Evolutionary conservation across 2,797 vertebrate genomes (phyloP).

Genomic region (Rhabdomys pumilio): DNA sequence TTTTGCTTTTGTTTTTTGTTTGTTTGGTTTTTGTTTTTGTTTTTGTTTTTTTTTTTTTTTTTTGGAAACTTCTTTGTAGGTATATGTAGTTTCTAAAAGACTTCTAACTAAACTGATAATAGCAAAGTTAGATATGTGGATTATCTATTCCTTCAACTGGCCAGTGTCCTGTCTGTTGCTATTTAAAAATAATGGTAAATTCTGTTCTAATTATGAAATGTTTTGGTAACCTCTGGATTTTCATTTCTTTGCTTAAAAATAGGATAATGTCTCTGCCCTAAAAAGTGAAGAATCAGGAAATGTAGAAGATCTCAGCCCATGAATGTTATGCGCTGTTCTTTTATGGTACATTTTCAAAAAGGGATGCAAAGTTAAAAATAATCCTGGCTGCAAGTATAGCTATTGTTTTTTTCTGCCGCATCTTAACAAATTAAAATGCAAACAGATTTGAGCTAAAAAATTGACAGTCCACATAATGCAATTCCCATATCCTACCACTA

Average conservation of each 20-base stretch:
- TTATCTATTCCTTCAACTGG: constrained; percentile 1
- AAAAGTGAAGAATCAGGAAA: background rate
- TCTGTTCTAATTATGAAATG: background rate
- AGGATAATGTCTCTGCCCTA: background rate
- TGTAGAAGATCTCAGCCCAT: background rate
- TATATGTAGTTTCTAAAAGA: background rate
- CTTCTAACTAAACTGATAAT: constrained; percentile 27
- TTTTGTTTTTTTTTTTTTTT: background rate
- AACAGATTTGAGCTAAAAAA: background rate
- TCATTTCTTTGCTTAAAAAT: background rate
- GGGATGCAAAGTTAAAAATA: background rate
- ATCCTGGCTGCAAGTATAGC: background rate
- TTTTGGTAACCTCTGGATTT: background rate
- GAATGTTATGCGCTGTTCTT: background rate
- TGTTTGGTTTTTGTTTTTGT: no score
- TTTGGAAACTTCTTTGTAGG: background rate
- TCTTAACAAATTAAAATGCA: background rate
- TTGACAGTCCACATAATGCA: background rate
- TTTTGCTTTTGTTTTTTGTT: background rate
- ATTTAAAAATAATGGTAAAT: background rate
- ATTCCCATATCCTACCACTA: background rate
- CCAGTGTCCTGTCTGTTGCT: background rate
- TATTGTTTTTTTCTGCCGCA: background rate
- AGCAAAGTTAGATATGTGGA: background rate
- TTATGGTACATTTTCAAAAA: background rate